Percentiles rank a stretch among this genome's conserved stretches.
These are phyloP conservation scores for Mactra quadrangularis DNA, from an alignment of 1,140 invertebrate species.

Conservation along the genomic window DNA sequence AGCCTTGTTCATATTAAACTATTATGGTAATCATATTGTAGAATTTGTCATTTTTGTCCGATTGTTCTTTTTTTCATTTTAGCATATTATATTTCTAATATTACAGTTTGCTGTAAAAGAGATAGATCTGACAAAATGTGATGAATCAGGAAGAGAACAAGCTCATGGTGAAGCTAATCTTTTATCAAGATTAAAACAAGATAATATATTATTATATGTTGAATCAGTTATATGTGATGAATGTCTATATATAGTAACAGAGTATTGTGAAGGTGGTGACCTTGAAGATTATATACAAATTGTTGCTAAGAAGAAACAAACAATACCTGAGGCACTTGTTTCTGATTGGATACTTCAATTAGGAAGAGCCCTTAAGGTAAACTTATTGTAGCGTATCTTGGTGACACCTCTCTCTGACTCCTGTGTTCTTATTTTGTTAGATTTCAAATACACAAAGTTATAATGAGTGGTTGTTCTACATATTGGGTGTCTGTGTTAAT, in stretches of 20 bases:
- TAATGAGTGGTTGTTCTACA: no score
- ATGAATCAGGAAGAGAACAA: conserved; percentile 64
- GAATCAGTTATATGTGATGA: conserved; percentile 72
- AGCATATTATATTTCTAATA: no score
- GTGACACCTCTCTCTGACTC: no score
- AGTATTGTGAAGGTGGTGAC: conserved; percentile 73
- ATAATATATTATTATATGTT: conserved; percentile 68
- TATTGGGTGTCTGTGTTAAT: no score
- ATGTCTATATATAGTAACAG: conserved; percentile 70
- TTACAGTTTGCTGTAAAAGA: conserved; percentile 74
- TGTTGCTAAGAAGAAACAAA: conserved; percentile 12
- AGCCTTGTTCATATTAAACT: no score
- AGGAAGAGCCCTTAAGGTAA: conserved; percentile 67
- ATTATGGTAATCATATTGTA: no score
- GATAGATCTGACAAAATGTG: conserved; percentile 65
- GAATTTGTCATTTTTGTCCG: no score
- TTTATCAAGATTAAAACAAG: conserved; percentile 65
- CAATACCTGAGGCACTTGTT: conserved; percentile 66
- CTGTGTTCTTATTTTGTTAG: no score
- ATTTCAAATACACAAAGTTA: no score
- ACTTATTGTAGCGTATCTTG: no score
- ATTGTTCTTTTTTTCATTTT: no score
- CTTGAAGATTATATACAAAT: conserved; percentile 67
- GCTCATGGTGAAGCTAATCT: conserved; percentile 67
- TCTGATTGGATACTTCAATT: conserved; percentile 71